Conservation (phyloP, 2,888 invertebrate species). For the Watsonalla binaria region DNA sequence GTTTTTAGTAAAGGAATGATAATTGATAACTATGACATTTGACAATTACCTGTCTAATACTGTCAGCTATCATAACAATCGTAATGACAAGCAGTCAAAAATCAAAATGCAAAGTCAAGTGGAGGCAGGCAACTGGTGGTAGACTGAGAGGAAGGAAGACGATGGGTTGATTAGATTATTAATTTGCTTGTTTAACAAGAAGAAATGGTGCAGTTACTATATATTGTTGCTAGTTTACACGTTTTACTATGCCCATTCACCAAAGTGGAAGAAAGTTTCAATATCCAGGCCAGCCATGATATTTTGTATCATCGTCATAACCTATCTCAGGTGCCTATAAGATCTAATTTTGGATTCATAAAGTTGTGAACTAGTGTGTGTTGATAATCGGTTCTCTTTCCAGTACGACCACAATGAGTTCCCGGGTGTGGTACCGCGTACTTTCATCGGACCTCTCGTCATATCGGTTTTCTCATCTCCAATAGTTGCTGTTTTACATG, state of each 20-base stretch:
- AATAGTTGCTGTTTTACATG: constrained; percentile 81
- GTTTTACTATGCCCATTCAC: constrained; percentile 95
- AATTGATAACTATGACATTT: too few species aligned
- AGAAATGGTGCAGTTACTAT: constrained; percentile 85
- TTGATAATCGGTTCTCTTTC: constrained; percentile 41
- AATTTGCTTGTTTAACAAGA: constrained; percentile 20
- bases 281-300: constrained; percentile 98
- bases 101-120: background rate
- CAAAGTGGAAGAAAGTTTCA: constrained; percentile 99
- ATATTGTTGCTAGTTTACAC: constrained; percentile 87
- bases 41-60: too few species aligned
- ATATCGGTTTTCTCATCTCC: constrained; percentile 89
- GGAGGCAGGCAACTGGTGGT: background rate
- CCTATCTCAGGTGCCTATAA: constrained; percentile 85
- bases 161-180: constrained; percentile 45
- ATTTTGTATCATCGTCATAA: constrained; percentile 92
- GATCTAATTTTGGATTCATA: constrained; percentile 71
- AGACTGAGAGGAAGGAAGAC: constrained; percentile 1
- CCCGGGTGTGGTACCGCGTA: constrained; percentile 98
- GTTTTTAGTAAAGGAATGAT: too few species aligned
- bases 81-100: too few species aligned
- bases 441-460: constrained; percentile 94
- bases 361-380: constrained; percentile 30
- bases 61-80: too few species aligned
- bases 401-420: constrained; percentile 99